A percentile compares a stretch with the other conserved stretches of the same genome.
Evolutionary conservation across 2,113 vertebrate genomes (phyloP).

Genomic region (Diphyllodes magnificus): DNA sequence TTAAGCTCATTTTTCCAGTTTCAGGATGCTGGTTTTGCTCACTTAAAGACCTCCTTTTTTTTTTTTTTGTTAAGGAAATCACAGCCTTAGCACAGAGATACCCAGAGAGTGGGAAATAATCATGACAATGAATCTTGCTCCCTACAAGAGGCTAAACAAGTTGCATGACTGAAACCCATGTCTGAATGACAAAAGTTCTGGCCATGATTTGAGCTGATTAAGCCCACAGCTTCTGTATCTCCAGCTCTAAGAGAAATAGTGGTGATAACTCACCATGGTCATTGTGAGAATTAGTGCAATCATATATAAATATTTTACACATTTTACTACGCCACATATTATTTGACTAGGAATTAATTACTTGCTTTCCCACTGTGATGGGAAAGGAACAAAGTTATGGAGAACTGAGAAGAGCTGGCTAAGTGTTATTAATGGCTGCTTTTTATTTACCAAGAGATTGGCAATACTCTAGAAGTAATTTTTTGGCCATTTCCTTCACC

Average conservation of each 20-base stretch:
- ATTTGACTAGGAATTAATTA: not conserved
- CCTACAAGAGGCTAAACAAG: not conserved
- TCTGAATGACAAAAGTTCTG: not conserved
- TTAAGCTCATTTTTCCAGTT: not conserved
- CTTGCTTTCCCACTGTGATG: not conserved
- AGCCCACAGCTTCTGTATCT: not conserved
- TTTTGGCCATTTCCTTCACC: not conserved
- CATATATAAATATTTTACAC: not conserved
- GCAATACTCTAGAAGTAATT: not conserved
- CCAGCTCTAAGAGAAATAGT: not conserved
- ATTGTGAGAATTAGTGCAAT: not conserved
- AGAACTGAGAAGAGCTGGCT: not conserved
- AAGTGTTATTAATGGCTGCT: not conserved
- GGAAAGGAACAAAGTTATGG: not conserved
- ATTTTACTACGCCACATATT: not conserved
- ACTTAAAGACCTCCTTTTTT: not conserved
- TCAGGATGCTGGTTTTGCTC: not conserved
- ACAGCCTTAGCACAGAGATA: not conserved
- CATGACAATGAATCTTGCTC: not conserved
- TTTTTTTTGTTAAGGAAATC: not conserved
- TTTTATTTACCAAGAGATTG: not conserved
- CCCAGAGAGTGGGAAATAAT: not conserved
- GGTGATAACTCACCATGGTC: not conserved
- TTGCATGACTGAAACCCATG: not conserved
- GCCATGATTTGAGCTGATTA: not conserved